Conservation (phyloP, 2,113 vertebrate species). For the Macaca fascicularis region T2T-MFA8v1.1 NC_088392.1:12655001-12655500, state of each 20-base stretch:
- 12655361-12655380: neutral
- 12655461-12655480: neutral
- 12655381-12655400: neutral
- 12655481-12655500: neutral
- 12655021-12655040: no score
- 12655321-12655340: neutral
- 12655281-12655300: neutral
- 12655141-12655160: neutral
- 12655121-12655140: neutral
- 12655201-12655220: neutral
- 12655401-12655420: neutral
- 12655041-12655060: neutral
- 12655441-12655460: neutral
- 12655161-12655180: neutral
- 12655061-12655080: neutral
- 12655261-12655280: neutral
- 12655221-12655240: no score
- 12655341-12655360: neutral
- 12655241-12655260: neutral
- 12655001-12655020: no score
- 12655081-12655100: neutral
- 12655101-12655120: neutral
- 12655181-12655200: no score
- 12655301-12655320: neutral
- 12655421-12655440: neutral